Evolutionary conservation across 2,888 invertebrate genomes (phyloP), one percentile per base, ranked within the genome.

Genomic region (Saturnia japonica): DNA sequence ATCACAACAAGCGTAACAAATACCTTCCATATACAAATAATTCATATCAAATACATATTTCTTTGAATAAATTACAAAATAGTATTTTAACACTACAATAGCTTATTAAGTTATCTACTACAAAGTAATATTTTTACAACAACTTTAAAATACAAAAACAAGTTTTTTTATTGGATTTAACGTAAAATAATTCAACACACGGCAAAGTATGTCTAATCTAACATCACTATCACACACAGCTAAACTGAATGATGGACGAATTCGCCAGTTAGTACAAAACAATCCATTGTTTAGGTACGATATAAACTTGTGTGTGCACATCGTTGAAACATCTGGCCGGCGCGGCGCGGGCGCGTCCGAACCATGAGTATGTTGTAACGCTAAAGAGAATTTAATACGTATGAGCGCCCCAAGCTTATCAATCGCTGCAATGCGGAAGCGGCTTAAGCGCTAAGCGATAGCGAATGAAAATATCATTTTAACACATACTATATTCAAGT

Each of bases 371-470:
- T 47, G 62, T 71, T 28, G 77, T 75, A 72, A 75, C 77, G 74
- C 77, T 78, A 77, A 76, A 77, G 76, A 79, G 75, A 77, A 71
- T 74, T 73, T 71, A 77, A 78, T 78, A 60, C 28, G 57, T 60
- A 78, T 77, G 77, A 76, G 78, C 78, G 82, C 77, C 74, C 77
- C 73, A 74, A 80, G 78, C 80, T 85, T 85, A 84, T 85, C 89
- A 87, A 84, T 82, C 78, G 82, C 78, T 79, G 82, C 79, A 80
- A 76, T 71, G 70, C 69, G 66, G 47, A 74, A 71, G 67, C 73
- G 78, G 76, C 69, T 72, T 70, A 72, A 75, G 72, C 71, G 64
- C 75, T 25, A 28, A 70, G 70, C 73, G 72, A 64, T 28, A 70
- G 66, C 70, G 70, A 45, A 14, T 11, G 28, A 25, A 54, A 19